Percentiles rank a stretch among this genome's conserved stretches.
Evolutionary conservation across 2,797 vertebrate genomes (phyloP).

Genomic region (Scleropages formosus): DNA sequence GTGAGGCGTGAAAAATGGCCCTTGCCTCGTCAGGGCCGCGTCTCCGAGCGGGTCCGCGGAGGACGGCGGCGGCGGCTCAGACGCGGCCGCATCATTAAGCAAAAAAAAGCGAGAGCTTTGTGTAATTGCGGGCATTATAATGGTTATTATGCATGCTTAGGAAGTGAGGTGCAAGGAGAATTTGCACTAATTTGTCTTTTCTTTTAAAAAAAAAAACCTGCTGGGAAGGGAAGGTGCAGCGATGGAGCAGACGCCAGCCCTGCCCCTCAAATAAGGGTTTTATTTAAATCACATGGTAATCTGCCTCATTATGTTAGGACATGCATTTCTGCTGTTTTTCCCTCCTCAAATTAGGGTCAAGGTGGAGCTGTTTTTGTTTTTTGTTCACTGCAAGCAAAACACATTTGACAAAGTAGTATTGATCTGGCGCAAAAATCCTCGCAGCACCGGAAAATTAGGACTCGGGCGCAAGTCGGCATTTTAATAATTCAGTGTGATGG

Average conservation of each 20-base stretch:
- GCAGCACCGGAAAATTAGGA: constrained; percentile 13
- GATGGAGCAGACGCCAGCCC: constrained; percentile 45
- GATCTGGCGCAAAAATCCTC: constrained; percentile 22
- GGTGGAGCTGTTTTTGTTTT: constrained; percentile 25
- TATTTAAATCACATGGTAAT: constrained; percentile 37
- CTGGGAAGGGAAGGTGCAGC: constrained; percentile 57
- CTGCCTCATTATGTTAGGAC: constrained; percentile 40
- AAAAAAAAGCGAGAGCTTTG: constrained; percentile 60
- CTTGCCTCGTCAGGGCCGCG: constrained; percentile 62
- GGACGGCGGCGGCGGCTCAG: constrained; percentile 52
- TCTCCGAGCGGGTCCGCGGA: constrained; percentile 63
- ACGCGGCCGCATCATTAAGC: constrained; percentile 64
- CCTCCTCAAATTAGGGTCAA: constrained; percentile 34
- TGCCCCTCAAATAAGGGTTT: constrained; percentile 41
- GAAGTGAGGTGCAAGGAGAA: constrained; percentile 52
- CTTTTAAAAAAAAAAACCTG: constrained; percentile 54
- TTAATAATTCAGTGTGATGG: constrained; percentile 10
- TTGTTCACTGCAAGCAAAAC: constrained; percentile 21
- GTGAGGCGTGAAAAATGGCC: constrained; percentile 75
- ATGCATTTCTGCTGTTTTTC: constrained; percentile 12
- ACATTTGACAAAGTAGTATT: constrained; percentile 18
- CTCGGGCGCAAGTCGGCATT: neutral
- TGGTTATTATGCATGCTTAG: constrained; percentile 72
- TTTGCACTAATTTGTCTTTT: constrained; percentile 67
- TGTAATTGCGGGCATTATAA: constrained; percentile 78